Percentiles rank a stretch among this genome's conserved stretches.
Evolutionary conservation across 2,888 invertebrate genomes (phyloP).

Genomic region (Lypha dubia): DNA sequence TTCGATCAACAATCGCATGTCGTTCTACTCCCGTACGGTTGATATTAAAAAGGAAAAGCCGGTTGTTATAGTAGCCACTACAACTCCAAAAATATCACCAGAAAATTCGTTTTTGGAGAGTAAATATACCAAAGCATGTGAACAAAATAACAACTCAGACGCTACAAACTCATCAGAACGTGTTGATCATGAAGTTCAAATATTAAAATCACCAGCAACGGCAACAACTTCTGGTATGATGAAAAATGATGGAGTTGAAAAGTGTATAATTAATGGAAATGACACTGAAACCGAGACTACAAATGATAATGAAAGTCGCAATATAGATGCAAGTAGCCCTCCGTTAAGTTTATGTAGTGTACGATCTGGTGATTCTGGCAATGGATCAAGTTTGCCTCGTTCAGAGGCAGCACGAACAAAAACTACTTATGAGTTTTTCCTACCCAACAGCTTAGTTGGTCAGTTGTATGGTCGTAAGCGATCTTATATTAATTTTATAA

Average conservation of each 20-base stretch:
- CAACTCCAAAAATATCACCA: slow-evolving; percentile 82
- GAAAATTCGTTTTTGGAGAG: slow-evolving; percentile 82
- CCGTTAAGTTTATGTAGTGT: slow-evolving; percentile 85
- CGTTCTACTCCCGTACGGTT: slow-evolving; percentile 78
- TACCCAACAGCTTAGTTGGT: slow-evolving; percentile 91
- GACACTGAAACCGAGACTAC: slow-evolving; percentile 36
- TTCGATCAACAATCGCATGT: slow-evolving; percentile 78
- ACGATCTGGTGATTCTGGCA: slow-evolving; percentile 83
- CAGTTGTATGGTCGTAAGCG: slow-evolving; percentile 94
- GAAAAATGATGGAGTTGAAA: slow-evolving; percentile 3
- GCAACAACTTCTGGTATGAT: slow-evolving; percentile 1
- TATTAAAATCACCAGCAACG: slow-evolving; percentile 4
- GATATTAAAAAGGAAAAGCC: slow-evolving; percentile 79
- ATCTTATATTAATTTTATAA: slow-evolving; percentile 91
- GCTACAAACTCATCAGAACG: slow-evolving; percentile 16
- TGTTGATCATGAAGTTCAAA: slow-evolving; percentile 5
- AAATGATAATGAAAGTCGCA: slow-evolving; percentile 76
- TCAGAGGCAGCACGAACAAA: slow-evolving; percentile 80
- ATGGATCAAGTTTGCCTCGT: slow-evolving; percentile 82
- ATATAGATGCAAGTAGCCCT: slow-evolving; percentile 85
- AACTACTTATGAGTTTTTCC: slow-evolving; percentile 86
- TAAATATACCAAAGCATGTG: slow-evolving; percentile 80
- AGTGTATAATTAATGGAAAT: slow-evolving; percentile 10
- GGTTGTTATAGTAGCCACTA: slow-evolving; percentile 81
- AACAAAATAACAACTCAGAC: slow-evolving; percentile 78